Evolutionary conservation across 2,113 vertebrate species (phyloP), one percentile per base, ranked within the genome.

Genomic region (Cervus canadensis): DNA sequence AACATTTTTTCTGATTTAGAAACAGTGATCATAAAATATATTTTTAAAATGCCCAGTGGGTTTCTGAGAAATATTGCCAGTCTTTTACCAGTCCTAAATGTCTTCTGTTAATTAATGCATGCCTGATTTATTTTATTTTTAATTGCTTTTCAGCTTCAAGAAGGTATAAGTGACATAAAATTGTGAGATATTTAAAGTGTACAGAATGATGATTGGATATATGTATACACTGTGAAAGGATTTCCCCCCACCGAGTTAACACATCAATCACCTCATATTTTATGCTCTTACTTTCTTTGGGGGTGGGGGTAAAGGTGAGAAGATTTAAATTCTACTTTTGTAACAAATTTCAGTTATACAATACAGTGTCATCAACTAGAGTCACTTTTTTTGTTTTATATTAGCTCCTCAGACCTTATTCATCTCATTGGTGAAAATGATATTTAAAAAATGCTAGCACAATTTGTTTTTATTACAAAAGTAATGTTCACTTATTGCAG

Each of bases 11-110:
- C 59, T 85, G 12, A 57, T 84, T 81, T 50, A 78, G 26, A 97
- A 87, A 62, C 21, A 76, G 30, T 0, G 1, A 56, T 57, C 40
- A 71, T 33, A 62, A 86, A 94, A 86, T 12, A 36, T 21, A 64
- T 50, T 87, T 97, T 91, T n/a, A 52, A 97, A 97, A 95, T 90
- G 67, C 2, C 36, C 56, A n/a, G 6, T 74, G 25, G 50, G 40
- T 25, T 82, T 3, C 19, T 92, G 64, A 94, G 74, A 90, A 79
- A 98, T 30, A 83, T n/a, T 71, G 17, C 40, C 45, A 48, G 33
- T 57, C 36, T 92, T 96, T 90, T 45, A 81, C 36, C 50, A 60
- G 30, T 52, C 17, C 50, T 84, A 54, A 64, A 62, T 87, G 9
- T 33, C 54, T 93, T 62, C 87, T 85, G 5, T 54, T 85, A 92